Evolutionary conservation across 2,113 vertebrate genomes (phyloP), one percentile per base, ranked within the genome.

Genomic region (Pseudorectes ferrugineus): DNA sequence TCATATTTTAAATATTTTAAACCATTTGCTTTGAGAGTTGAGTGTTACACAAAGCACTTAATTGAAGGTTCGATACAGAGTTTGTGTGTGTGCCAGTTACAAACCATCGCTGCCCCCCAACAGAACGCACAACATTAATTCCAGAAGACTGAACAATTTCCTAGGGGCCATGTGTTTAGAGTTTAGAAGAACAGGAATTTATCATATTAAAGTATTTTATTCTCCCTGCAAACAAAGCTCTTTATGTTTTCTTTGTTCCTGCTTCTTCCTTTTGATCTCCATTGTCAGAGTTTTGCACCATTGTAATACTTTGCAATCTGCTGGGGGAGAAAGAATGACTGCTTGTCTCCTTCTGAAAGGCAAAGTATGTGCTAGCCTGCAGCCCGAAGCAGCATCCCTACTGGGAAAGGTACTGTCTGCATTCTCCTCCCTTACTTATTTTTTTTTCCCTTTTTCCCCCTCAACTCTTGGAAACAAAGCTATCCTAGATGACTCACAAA

Each of bases 401-500:
- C 93, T 68, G 94, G 65, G 97, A 94, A 93, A 97, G 97, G 97
- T 97, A 88, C 77, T 85, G 91, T 72, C 95, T 77, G n/a, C 74
- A 70, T 63, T 68, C 85, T 74, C 85, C 48, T 89, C 86, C n/a
- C 51, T 77, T 55, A 46, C 17, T 21, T 80, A 74, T 74, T 68
- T 66, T 75, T 78, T 28, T 12, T 3, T 5, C 6, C 3, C 2
- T 6, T 66, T 67, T 46, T 35, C 26, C 51, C 82, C 66, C 71
- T 88, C 91, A 84, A 68, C 48, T 90, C 82, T 59, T 66, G 91
- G 77, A 96, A 97, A 97, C 92, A 97, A 98, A 97, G 89, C 93
- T 95, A 91, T 91, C 83, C 52, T 84, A 79, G 33, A 95, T 68
- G 72, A 84, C 77, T 89, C 92, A 95, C 85, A 94, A 92, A 91